Evolutionary conservation across 2,888 invertebrate genomes (phyloP).

Genomic region (Campoletis raptor): DNA sequence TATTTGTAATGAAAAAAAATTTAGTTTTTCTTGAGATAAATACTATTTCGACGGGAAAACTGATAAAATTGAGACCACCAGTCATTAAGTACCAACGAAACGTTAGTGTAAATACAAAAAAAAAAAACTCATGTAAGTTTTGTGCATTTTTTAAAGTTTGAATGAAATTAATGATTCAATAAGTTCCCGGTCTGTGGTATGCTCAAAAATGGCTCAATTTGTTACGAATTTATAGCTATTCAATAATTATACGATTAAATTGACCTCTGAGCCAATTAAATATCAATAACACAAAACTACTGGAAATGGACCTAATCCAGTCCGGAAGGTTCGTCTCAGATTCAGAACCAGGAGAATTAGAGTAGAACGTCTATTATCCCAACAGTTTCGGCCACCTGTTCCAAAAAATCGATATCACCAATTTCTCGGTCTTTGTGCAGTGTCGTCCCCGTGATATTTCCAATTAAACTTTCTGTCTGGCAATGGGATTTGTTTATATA

Average conservation of each 20-base stretch:
- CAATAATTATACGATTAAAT: not conserved
- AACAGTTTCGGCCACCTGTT: constrained; percentile 71
- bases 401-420: constrained; percentile 63
- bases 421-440: constrained; percentile 56
- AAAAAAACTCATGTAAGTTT: not conserved
- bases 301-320: not conserved
- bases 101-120: not conserved
- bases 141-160: too few relatives aligned
- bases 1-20: not conserved
- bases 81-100: not conserved
- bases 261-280: not conserved
- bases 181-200: not conserved
- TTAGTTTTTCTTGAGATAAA: not conserved
- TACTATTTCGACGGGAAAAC: not conserved
- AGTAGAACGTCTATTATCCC: constrained; percentile 5
- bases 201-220: not conserved
- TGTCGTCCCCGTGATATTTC: constrained; percentile 74
- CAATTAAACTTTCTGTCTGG: constrained; percentile 79
- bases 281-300: constrained; percentile 4
- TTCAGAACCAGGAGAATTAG: not conserved
- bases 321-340: not conserved
- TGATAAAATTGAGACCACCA: not conserved
- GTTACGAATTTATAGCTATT: not conserved
- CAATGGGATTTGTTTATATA: constrained; percentile 37
- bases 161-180: too few relatives aligned